A percentile compares a stretch with the other conserved stretches of the same genome.
Evolutionary conservation across 2,797 vertebrate genomes (phyloP).

Genomic region (Muscicapa striata): DNA sequence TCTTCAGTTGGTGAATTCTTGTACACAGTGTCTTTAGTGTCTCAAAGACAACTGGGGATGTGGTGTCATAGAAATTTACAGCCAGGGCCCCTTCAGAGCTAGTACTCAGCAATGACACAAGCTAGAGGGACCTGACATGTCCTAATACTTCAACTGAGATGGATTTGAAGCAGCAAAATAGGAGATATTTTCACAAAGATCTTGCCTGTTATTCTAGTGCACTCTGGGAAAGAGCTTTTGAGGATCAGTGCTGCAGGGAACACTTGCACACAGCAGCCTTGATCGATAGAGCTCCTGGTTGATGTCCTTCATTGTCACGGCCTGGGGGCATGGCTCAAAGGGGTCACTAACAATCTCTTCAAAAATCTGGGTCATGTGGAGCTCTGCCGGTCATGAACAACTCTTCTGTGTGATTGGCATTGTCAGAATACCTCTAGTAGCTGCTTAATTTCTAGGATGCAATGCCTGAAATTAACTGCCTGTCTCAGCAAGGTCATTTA

Average conservation of each 20-base stretch:
- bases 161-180: background rate
- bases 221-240: background rate
- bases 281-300: background rate
- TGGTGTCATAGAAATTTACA: background rate
- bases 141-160: background rate
- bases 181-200: background rate
- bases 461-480: background rate
- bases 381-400: background rate
- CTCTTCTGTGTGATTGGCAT: background rate
- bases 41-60: background rate
- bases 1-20: background rate
- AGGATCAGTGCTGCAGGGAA: background rate
- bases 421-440: background rate
- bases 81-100: background rate
- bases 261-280: accelerated
- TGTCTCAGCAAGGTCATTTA: background rate
- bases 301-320: background rate
- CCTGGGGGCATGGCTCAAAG: background rate
- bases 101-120: background rate
- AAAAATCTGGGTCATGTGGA: background rate
- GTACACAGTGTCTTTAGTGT: background rate
- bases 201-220: background rate
- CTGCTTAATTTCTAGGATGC: background rate
- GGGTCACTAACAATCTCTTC: background rate
- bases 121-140: background rate